Base-by-base conservation (phyloP, 2,797 vertebrate species). In the Peromyscus aztecus region DNA sequence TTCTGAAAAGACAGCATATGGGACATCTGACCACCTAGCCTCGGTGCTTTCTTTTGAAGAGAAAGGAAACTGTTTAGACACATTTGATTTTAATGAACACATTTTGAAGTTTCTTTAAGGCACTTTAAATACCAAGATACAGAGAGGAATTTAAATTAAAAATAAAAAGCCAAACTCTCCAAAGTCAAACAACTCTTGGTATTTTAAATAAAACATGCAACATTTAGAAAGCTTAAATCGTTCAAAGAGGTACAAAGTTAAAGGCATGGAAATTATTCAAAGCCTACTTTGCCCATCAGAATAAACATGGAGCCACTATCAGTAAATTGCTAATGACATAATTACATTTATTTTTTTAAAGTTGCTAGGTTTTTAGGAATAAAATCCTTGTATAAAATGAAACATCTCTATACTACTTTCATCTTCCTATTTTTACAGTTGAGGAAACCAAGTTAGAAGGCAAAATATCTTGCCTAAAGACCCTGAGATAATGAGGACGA, bases 161-260 rank as follows among this genome's bases (percentile, higher is more conserved):
- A 59, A 34, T 34, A 59, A 57, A 83, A 83, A 37, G n/a, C 65
- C 2, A 31, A 43, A 85, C 14, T 89, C 29, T 90, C 24, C 73
- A 73, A 63, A 81, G 59, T 3, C 55, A 59, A 95, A 96, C 93
- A 82, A 91, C 65, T 27, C 55, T 84, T 13, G 23, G 27, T 82
- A 59, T 57, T 96, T 92, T 86, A 82, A 16, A 61, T 91, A 84
- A 96, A 92, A 59, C 29, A 89, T 40, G 7, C 52, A 23, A 92
- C 27, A 16, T 95, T 82, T 92, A 69, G 31, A 93, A 96, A 77
- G 11, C 84, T 91, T 71, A 76, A 75, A 40, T 94, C 73, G 52
- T 94, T 89, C 57, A 91, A 34, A 88, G 94, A 97, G 13, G 6
- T 73, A 94, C 9, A 80, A 71, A 82, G 21, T 86, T 89, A 69